Evolutionary conservation across 2,113 vertebrate species (phyloP).

Genomic region (Catagonus wagneri): DNA sequence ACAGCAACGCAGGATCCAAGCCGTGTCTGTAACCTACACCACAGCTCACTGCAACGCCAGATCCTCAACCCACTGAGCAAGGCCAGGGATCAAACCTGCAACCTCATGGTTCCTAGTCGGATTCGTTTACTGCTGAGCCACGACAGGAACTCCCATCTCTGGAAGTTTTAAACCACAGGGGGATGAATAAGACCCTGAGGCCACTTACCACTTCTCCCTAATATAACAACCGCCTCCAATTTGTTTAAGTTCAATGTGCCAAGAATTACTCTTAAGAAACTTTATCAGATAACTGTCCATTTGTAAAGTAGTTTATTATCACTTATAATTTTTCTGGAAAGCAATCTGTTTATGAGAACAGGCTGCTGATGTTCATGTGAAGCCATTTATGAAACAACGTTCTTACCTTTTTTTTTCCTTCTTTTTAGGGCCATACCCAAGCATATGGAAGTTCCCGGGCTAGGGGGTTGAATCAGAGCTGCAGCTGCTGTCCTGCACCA

Average conservation of each 20-base stretch:
- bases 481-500: too few relatives aligned
- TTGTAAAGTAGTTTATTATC: not conserved
- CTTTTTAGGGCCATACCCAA: too few relatives aligned
- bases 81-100: too few relatives aligned
- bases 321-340: not conserved
- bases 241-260: not conserved
- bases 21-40: too few relatives aligned
- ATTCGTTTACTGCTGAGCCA: too few relatives aligned
- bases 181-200: not conserved
- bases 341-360: not conserved
- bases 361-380: not conserved
- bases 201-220: not conserved
- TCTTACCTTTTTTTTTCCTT: constrained; percentile 44
- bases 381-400: constrained; percentile 25
- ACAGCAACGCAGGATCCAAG: too few relatives aligned
- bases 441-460: too few relatives aligned
- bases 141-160: too few relatives aligned
- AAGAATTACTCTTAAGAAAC: not conserved
- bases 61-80: too few relatives aligned
- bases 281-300: not conserved
- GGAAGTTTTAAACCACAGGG: not conserved
- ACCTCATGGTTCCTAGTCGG: too few relatives aligned
- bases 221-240: not conserved
- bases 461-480: too few relatives aligned
- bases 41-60: too few relatives aligned